Evolutionary conservation across 2,797 vertebrate species (phyloP).

Genomic region (Linurgus olivaceus): DNA sequence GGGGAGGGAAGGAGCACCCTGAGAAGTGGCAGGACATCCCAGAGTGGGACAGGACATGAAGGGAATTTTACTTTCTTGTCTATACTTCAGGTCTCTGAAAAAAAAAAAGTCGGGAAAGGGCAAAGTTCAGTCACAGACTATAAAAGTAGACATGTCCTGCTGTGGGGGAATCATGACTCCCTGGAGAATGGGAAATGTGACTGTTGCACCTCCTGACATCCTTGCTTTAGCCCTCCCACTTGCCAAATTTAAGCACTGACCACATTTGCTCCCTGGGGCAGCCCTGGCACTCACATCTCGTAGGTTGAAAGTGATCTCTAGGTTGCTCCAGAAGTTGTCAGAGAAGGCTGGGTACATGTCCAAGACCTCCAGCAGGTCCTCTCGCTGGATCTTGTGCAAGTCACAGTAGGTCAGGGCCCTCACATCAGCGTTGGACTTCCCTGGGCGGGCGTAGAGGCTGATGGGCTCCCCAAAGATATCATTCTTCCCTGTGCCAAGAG

Average conservation of each 20-base stretch:
- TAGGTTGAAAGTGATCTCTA: conserved; percentile 97
- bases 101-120: background rate
- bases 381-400: conserved; percentile 93
- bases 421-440: conserved; percentile 92
- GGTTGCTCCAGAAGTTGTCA: conserved; percentile 91
- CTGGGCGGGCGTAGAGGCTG: conserved; percentile 86
- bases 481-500: conserved; percentile 85
- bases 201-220: background rate
- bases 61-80: background rate
- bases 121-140: background rate
- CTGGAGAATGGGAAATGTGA: background rate
- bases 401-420: conserved; percentile 96
- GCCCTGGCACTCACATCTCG: conserved; percentile 86
- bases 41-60: background rate
- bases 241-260: background rate
- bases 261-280: background rate
- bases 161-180: background rate
- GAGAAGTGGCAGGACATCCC: background rate
- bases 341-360: conserved; percentile 98
- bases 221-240: background rate
- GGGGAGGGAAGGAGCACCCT: background rate
- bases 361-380: conserved; percentile 93
- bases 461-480: conserved; percentile 97
- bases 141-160: background rate
- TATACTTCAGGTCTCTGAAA: background rate